Percentiles rank a stretch among this genome's conserved stretches.
These are phyloP conservation scores for Leptinotarsa lineolata DNA, from an alignment of 1,140 invertebrate species.

Conservation along the genomic window DNA sequence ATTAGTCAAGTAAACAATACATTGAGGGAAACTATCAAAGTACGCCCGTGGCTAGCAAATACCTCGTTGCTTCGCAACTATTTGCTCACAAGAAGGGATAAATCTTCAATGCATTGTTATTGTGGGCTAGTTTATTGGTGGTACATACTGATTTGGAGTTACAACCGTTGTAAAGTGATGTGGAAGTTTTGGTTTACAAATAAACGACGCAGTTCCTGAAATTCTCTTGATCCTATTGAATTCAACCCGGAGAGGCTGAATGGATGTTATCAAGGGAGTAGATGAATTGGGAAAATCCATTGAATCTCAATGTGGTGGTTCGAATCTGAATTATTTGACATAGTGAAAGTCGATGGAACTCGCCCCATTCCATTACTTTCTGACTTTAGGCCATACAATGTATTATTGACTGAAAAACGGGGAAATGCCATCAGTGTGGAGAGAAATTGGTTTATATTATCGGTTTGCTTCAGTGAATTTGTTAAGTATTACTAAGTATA, in stretches of 20 bases:
- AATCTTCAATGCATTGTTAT: constrained; percentile 23
- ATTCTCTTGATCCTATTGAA: neutral
- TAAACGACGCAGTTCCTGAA: neutral
- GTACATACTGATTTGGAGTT: constrained; percentile 13
- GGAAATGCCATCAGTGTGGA: too few relatives aligned
- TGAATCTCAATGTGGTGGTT: neutral
- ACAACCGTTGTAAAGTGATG: constrained; percentile 4
- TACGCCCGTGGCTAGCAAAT: neutral
- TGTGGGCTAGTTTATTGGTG: constrained; percentile 15
- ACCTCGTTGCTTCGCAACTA: neutral
- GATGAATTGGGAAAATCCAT: neutral
- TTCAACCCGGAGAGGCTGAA: neutral
- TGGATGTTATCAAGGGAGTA: neutral
- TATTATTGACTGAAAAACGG: too few relatives aligned
- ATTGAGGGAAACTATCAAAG: neutral
- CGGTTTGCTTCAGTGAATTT: too few relatives aligned
- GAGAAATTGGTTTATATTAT: too few relatives aligned
- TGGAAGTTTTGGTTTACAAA: constrained; percentile 14
- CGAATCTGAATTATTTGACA: neutral
- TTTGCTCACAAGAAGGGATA: constrained; percentile 14
- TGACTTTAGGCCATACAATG: too few relatives aligned
- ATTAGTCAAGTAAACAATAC: too few relatives aligned
- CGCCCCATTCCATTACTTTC: too few relatives aligned
- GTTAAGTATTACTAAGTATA: too few relatives aligned
- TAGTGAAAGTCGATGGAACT: too few relatives aligned